A percentile compares a stretch with the other conserved stretches of the same genome.
Evolutionary conservation across 1,140 invertebrate genomes (phyloP).

Genomic region (Drosophila santomea): DNA sequence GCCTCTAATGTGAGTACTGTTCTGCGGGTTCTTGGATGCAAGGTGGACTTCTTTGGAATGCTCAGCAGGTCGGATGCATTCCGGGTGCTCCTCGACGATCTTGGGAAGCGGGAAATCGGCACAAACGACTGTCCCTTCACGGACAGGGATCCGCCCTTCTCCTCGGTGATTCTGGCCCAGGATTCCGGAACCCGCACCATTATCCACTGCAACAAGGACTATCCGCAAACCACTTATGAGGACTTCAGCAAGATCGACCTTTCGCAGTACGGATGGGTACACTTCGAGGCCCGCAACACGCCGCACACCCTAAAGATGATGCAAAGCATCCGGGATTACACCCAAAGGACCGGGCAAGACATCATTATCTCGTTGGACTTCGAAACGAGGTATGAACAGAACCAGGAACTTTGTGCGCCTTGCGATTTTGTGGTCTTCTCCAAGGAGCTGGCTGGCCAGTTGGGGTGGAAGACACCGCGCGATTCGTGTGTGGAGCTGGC

Average conservation of each 20-base stretch:
- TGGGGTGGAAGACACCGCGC: constrained; percentile 48
- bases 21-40: constrained; percentile 86
- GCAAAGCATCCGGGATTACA: constrained; percentile 86
- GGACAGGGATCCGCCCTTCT: constrained; percentile 84
- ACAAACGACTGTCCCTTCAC: constrained; percentile 85
- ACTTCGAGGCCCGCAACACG: constrained; percentile 89
- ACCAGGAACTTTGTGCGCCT: constrained; percentile 86
- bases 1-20: constrained; percentile 90
- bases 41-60: constrained; percentile 87
- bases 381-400: constrained; percentile 86
- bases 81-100: constrained; percentile 87
- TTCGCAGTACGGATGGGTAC: constrained; percentile 88
- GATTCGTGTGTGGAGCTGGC: constrained; percentile 39
- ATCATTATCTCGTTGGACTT: constrained; percentile 89
- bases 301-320: constrained; percentile 87
- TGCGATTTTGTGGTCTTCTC: constrained; percentile 89
- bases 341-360: constrained; percentile 52
- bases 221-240: constrained; percentile 88
- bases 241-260: constrained; percentile 86
- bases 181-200: constrained; percentile 88
- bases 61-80: constrained; percentile 84
- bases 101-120: constrained; percentile 86
- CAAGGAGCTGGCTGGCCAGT: constrained; percentile 84
- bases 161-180: constrained; percentile 86
- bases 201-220: constrained; percentile 87